Conservation (phyloP, 2,113 vertebrate species). For the Ictalurus punctatus region DNA sequence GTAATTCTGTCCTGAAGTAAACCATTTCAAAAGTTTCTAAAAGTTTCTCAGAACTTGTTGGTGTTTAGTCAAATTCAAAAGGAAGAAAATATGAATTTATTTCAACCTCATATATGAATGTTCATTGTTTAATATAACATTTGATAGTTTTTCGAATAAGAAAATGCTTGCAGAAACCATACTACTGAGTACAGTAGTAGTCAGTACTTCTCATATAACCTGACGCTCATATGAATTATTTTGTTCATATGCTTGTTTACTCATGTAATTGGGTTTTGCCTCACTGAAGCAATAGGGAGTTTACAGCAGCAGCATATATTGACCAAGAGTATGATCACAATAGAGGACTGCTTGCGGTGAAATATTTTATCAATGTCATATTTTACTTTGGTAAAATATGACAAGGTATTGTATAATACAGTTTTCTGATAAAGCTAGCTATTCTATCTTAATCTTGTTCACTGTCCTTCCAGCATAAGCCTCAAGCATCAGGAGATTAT, state of each 20-base stretch:
- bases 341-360: background rate
- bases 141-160: background rate
- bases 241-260: background rate
- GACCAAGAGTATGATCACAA: background rate
- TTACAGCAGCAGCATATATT: background rate
- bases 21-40: background rate
- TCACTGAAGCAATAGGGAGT: background rate
- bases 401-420: background rate
- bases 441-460: background rate
- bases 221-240: background rate
- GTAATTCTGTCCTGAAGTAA: background rate
- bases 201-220: background rate
- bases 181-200: background rate
- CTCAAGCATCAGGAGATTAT: background rate
- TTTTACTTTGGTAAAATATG: background rate
- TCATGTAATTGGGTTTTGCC: background rate
- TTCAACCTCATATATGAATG: background rate
- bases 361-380: background rate
- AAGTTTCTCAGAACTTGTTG: background rate
- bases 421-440: background rate
- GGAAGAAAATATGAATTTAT: background rate
- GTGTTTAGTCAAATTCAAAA: background rate
- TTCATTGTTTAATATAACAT: background rate
- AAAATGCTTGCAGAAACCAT: background rate
- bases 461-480: background rate